Base-by-base conservation (phyloP, 2,113 vertebrate genomes). In the Crotalus tigris region DNA sequence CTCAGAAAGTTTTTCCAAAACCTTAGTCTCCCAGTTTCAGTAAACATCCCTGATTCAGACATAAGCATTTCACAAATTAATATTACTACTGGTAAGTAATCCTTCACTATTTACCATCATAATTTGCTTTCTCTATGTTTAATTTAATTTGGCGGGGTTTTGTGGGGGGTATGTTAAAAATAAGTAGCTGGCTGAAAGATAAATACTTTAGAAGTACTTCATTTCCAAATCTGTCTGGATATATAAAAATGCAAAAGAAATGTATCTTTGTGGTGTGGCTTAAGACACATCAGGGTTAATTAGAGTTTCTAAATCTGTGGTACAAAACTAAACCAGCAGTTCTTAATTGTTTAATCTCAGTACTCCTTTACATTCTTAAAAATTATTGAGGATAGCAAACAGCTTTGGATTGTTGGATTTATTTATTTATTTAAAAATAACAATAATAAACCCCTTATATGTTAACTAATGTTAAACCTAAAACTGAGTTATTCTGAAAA, bases 31-130 rank as follows among this genome's bases (percentile, higher is more conserved):
- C 93, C 95, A 55, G 0, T 95, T 92, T 92, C 90, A 93, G 88
- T n/a, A 23, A 97, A 96, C 7, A 75, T 89, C 95, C 93, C 95
- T 46, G 86, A 92, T 53, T 59, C 1, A 88, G 75, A 93, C 21
- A 33, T 75, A 0, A 93, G 69, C 29, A 59, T 98, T 95, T 95
- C 97, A 94, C 94, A 93, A 55, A 91, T 97, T 19, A 92, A n/a
- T 1, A 4, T 97, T 93, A 97, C 97, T 89, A 97, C 97, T 95
- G 97, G 98, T 98, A 92, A 85, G 97, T 95, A 57, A 26, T 5
- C 46, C 81, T 53, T 59, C 61, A 57, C 75, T 86, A 93, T 23
- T 88, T 4, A 64, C 1, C 91, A 81, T 9, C 17, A 49, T 4
- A 13, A 89, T 89, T 89, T 54, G 5, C 24, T 44, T 75, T 81